These are phyloP conservation scores for Solenopsis fugax DNA, from an alignment of 1,140 invertebrate genomes.

Conservation along the genomic window DNA sequence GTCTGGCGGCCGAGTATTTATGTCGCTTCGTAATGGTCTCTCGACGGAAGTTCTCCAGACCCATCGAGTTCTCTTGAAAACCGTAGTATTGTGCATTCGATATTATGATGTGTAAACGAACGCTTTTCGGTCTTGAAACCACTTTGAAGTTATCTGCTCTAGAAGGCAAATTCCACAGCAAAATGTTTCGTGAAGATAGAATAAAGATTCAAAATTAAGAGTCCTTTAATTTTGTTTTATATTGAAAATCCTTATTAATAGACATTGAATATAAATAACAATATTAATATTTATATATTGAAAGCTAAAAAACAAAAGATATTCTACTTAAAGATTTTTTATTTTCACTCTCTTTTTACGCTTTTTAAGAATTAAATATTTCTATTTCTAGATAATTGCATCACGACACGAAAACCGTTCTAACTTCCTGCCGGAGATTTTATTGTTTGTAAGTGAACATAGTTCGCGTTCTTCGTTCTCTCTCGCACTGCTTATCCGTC, in stretches of 20 bases:
- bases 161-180: neutral
- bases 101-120: conserved; percentile 32
- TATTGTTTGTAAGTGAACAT: conserved; percentile 42
- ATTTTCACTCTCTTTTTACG: neutral
- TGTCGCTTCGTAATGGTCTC: conserved; percentile 49
- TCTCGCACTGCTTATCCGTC: conserved; percentile 3
- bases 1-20: conserved; percentile 59
- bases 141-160: neutral
- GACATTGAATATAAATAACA: neutral
- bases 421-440: conserved; percentile 35
- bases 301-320: too few species aligned
- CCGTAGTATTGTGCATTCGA: conserved; percentile 2
- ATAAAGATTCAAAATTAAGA: neutral
- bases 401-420: conserved; percentile 21
- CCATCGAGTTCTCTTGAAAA: conserved; percentile 12
- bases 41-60: conserved; percentile 41
- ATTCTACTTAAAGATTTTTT: neutral
- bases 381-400: conserved; percentile 38
- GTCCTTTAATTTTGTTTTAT: neutral
- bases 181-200: neutral
- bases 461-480: neutral
- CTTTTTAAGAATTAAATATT: conserved; percentile 1
- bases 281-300: neutral
- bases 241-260: neutral
- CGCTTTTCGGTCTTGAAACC: neutral